Evolutionary conservation across 2,797 vertebrate genomes (phyloP).

Genomic region (Cyclura pinguis): DNA sequence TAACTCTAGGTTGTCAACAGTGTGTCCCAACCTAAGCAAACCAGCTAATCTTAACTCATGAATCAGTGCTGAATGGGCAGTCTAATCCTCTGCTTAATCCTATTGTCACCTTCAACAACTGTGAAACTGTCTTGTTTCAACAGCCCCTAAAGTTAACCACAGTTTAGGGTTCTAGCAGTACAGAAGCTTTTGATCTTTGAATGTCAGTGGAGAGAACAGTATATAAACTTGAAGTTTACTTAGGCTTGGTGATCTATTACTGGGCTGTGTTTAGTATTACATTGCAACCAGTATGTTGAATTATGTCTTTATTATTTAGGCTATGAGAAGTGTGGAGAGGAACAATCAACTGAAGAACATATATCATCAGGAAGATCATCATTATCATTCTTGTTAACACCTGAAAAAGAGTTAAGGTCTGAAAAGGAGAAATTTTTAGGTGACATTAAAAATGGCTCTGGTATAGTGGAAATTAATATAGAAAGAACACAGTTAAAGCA

Average conservation of each 20-base stretch:
- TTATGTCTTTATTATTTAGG: conserved; percentile 75
- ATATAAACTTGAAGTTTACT: neutral
- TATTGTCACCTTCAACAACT: no score
- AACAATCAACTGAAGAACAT: conserved; percentile 54
- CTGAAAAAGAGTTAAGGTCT: conserved; percentile 67
- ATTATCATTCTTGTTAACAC: conserved; percentile 61
- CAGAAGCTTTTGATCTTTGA: neutral
- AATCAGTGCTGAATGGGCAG: no score
- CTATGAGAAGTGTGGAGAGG: conserved; percentile 76
- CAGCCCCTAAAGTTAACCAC: no score
- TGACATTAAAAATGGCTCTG: conserved; percentile 58
- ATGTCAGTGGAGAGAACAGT: neutral
- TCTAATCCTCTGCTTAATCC: no score
- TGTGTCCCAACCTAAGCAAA: no score
- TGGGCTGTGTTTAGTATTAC: neutral
- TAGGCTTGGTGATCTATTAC: neutral
- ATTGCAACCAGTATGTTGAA: neutral
- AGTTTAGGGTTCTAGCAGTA: neutral
- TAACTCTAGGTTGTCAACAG: no score
- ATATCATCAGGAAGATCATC: conserved; percentile 66
- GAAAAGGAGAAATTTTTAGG: conserved; percentile 44
- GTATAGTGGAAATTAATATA: conserved; percentile 45
- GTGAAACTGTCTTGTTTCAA: no score
- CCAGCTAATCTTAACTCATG: no score
- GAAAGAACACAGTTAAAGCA: conserved; percentile 48